phyloP scores from a whole-genome alignment of 2,888 invertebrate genomes.

The Phorcus lineatus region DNA sequence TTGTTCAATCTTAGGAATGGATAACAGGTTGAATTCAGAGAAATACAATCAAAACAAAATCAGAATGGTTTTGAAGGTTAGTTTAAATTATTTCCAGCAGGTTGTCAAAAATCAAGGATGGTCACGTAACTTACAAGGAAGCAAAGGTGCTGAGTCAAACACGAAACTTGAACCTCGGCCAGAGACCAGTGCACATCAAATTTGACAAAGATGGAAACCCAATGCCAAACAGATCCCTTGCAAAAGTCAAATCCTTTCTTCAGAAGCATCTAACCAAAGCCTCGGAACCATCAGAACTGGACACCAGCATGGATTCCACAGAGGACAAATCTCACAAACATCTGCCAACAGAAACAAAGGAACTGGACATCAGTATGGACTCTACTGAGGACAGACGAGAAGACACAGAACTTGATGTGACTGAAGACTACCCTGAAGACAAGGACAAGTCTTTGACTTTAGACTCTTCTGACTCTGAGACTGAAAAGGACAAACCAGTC shows the following conservation, averaged over 20 bases:
- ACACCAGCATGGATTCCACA: background rate
- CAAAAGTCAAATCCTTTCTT: constrained; percentile 57
- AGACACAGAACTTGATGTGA: background rate
- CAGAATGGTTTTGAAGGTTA: too few relatives aligned
- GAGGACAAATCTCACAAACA: background rate
- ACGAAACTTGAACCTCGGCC: constrained; percentile 50
- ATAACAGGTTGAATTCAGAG: too few relatives aligned
- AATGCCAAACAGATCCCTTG: constrained; percentile 48
- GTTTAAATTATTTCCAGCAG: too few relatives aligned
- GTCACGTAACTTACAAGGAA: constrained; percentile 56
- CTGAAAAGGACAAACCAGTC: background rate
- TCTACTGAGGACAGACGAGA: too few relatives aligned
- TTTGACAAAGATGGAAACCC: constrained; percentile 65
- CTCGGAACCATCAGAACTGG: background rate
- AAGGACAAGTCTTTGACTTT: too few relatives aligned
- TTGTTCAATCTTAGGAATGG: too few relatives aligned
- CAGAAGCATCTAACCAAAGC: constrained; percentile 21
- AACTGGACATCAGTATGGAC: background rate
- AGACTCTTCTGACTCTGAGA: too few relatives aligned
- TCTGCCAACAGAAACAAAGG: background rate
- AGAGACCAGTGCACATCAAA: constrained; percentile 50
- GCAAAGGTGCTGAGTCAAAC: constrained; percentile 48
- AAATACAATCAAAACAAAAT: too few relatives aligned
- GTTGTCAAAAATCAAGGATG: constrained; percentile 29
- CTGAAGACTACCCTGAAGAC: too few relatives aligned